Percentiles rank a stretch among this genome's conserved stretches.
These are phyloP conservation scores for Augochlora pura DNA, from an alignment of 1,140 invertebrate genomes.

Conservation along the genomic window DNA sequence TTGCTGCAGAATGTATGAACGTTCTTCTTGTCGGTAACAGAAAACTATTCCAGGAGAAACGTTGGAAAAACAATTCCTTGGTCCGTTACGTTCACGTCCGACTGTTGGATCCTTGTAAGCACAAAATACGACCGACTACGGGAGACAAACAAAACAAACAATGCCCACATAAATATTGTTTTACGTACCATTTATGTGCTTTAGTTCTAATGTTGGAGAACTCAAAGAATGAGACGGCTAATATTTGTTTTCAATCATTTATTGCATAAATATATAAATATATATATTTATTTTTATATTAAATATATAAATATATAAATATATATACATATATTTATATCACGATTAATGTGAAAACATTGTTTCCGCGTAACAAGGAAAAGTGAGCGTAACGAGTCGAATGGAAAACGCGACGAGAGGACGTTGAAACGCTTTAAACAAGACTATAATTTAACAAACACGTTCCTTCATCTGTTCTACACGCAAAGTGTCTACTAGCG, in stretches of 20 bases:
- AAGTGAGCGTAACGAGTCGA: conserved; percentile 37
- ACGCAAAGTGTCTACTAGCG: background rate
- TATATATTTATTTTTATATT: conserved; percentile 64
- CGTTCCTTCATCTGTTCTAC: background rate
- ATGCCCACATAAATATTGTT: too few species aligned
- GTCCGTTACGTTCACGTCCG: too few species aligned
- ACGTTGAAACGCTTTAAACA: background rate
- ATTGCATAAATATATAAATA: conserved; percentile 69
- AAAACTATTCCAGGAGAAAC: too few species aligned
- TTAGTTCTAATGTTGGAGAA: too few species aligned
- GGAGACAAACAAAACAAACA: too few species aligned
- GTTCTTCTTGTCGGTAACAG: too few species aligned
- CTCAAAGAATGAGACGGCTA: conserved; percentile 2
- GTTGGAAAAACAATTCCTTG: too few species aligned
- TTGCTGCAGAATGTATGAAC: too few species aligned
- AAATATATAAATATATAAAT: conserved; percentile 54
- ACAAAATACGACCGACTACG: too few species aligned
- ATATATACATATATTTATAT: conserved; percentile 65
- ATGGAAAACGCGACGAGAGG: conserved; percentile 27
- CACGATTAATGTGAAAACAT: conserved; percentile 70
- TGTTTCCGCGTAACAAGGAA: conserved; percentile 51
- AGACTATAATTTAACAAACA: background rate
- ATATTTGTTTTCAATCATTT: conserved; percentile 60
- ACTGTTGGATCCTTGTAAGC: too few species aligned
- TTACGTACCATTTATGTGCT: too few species aligned